Evolutionary conservation across 2,888 invertebrate genomes (phyloP), one percentile per base, ranked within the genome.

Genomic region (Drosophila flavopinicola): DNA sequence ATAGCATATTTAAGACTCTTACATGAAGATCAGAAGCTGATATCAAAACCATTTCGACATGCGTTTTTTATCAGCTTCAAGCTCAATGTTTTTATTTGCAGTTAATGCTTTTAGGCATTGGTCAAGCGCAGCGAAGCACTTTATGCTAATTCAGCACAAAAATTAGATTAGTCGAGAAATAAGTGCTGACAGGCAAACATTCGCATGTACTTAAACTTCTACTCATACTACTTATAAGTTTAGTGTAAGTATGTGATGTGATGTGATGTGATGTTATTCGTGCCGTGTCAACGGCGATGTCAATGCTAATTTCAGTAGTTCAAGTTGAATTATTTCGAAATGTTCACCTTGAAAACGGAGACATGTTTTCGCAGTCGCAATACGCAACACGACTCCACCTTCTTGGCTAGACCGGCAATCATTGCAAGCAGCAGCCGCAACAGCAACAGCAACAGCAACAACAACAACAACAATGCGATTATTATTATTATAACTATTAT

Each of bases 271-370:
- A 45, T 39, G 48, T 24, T 17, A 56, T 60, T 56, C 56, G 61
- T 72, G 69, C 47, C 76, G 58, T 80, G 78, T 77, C 78, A 74
- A 48, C 65, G 57, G 25, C 73, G 72, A 75, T 75, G 85, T 89
- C 88, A 89, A 88, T 88, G 88, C 68, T 88, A 83, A 71, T 76
- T 74, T 59, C 61, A 58, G 51, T 84, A 86, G 88, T 89, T 88
- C 88, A 88, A 89, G 88, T 88, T 88, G 88, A 88, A 89, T 74
- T 83, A 61, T 86, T 86, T 74, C 71, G 68, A 87, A 85, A 85
- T 72, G 67, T 75, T 80, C 66, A 86, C 88, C 88, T 88, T 85
- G 88, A 86, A 78, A 78, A 66, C 54, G 65, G 71, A 82, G 71
- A 84, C 78, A 80, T 75, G 64, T 63, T 59, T 68, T 68, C 54